Evolutionary conservation across 2,888 invertebrate species (phyloP).

Genomic region (Suillia variegata): DNA sequence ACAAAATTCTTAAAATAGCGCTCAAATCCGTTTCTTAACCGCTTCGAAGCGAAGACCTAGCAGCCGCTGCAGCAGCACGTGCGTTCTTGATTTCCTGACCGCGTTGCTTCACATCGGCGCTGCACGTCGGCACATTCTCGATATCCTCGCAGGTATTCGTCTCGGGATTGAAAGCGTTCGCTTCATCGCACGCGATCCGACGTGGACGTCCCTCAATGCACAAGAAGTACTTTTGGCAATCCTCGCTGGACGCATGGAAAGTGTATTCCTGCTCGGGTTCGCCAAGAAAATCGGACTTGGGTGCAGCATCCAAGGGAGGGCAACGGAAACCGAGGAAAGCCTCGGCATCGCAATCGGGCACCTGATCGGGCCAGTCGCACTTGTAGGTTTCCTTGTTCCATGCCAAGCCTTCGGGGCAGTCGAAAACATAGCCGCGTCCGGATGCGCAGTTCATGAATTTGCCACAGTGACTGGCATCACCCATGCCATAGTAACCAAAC

Average conservation of each 20-base stretch:
- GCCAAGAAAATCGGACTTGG: constrained; percentile 56
- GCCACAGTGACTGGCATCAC: constrained; percentile 72
- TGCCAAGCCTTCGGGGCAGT: constrained; percentile 84
- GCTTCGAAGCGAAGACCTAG: background rate
- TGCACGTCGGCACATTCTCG: constrained; percentile 79
- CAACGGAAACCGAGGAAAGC: constrained; percentile 79
- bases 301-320: constrained; percentile 69
- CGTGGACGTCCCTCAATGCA: constrained; percentile 78
- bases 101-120: constrained; percentile 48
- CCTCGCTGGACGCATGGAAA: constrained; percentile 64
- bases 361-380: constrained; percentile 89
- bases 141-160: constrained; percentile 75
- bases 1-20: too few relatives aligned
- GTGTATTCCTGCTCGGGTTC: constrained; percentile 62
- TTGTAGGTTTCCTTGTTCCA: constrained; percentile 74
- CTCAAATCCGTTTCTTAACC: too few relatives aligned
- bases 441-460: constrained; percentile 82
- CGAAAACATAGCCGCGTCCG: constrained; percentile 74
- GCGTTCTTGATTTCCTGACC: constrained; percentile 52
- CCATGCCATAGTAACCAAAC: constrained; percentile 79
- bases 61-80: constrained; percentile 38
- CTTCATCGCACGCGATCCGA: constrained; percentile 76
- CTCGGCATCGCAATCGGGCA: constrained; percentile 79
- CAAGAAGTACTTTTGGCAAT: constrained; percentile 80
- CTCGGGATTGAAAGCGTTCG: constrained; percentile 77